Base-by-base conservation (phyloP, 2,113 vertebrate species). In the Enhydra lutris region DNA sequence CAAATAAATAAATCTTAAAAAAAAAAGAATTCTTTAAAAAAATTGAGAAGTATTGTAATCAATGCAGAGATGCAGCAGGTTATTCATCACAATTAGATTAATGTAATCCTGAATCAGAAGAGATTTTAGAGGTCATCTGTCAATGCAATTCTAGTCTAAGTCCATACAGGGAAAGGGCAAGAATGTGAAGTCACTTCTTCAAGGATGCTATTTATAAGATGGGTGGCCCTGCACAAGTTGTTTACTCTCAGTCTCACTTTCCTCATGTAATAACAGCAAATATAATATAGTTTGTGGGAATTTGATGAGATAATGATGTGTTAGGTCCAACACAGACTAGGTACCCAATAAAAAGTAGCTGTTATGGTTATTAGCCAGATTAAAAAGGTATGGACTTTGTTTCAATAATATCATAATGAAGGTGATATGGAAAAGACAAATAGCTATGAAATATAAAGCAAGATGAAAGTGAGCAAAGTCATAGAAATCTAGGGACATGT, bases 221-320 rank as follows among this genome's bases (percentile, higher is more conserved):
- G 50, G 6, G 79, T 74, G 36, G 45, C 59, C 45, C 67, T 67
- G 23, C 21, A 36, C 29, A 85, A 91, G 26, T 85, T 83, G 86
- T 80, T 94, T 84, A 78, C 81, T 89, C 78, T 87, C 81, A 42
- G 47, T 39, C 42, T 93, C 65, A 80, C n/a, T 89, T 91, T 92
- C 31, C 52, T 71, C 80, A 36, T n/a, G 52, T 6, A 47, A n/a
- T 88, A 67, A 39, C 74, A 71, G 78, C 21, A 88, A 81, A 21
- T 24, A 96, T 95, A 93, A 55, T 55, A 78, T 50, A 83, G 36
- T 52, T 57, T 81, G 11, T 80, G 21, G 39, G 69, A 92, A 95
- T 85, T 89, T 88, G 87, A 47, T 47, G 69, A 94, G 61, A 74
- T 87, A 89, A 94, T n/a, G 15, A 59, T 80, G 12, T 65, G 50